Percentiles rank a stretch among this genome's conserved stretches.
Conservation (phyloP, 2,888 invertebrate genomes). For the Sinhomidia bicolor region DNA sequence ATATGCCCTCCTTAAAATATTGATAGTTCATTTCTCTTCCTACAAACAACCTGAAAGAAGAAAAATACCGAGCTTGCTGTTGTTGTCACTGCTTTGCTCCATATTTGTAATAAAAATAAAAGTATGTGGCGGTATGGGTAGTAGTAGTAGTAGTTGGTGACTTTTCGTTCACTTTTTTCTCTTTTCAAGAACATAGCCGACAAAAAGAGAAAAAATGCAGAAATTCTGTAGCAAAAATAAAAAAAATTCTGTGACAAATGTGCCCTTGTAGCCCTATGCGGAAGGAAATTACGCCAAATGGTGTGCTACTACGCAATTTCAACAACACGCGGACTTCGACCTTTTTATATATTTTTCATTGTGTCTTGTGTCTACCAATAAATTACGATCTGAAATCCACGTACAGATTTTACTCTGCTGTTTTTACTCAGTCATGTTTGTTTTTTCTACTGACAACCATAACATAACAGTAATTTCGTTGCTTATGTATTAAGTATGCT, state of each 20-base stretch:
- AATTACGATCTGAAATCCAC: background rate
- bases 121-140: no score
- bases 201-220: background rate
- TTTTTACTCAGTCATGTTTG: background rate
- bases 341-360: conserved; percentile 8
- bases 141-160: no score
- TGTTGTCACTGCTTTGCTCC: background rate
- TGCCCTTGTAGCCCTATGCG: conserved; percentile 45
- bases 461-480: no score
- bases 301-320: background rate
- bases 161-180: background rate
- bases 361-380: background rate
- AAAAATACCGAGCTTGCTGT: background rate
- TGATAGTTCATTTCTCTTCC: background rate
- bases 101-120: no score
- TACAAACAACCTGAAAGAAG: background rate
- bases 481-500: background rate
- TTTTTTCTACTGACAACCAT: no score
- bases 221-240: background rate
- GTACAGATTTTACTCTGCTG: background rate
- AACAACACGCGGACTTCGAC: background rate
- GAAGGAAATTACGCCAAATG: conserved; percentile 40
- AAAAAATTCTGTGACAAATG: conserved; percentile 52
- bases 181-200: no score
- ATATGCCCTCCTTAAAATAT: background rate